Evolutionary conservation across 2,113 vertebrate species (phyloP), one percentile per base, ranked within the genome.

Genomic region (Pholis gunnellus): DNA sequence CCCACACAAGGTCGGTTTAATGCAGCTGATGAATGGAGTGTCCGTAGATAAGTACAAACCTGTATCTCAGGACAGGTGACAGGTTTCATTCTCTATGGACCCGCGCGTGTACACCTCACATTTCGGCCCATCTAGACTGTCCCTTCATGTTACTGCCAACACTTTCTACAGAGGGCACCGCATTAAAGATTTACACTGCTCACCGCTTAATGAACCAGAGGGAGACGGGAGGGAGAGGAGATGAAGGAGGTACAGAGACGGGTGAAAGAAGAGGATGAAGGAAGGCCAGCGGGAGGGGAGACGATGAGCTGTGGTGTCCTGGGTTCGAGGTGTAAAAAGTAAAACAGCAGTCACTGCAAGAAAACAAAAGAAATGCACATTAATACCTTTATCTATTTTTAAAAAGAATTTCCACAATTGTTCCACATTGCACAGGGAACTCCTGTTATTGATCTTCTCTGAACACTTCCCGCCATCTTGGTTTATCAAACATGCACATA

Each of bases 121-220:
- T 71, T 38, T 52, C 15, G n/a, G 46, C 52, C 52, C 38, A n/a
- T 71, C 56, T 46, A 11, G 15, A 54, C 64, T 74, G 71, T 59
- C 75, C 72, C 70, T 81, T 75, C 70, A 31, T 65, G 66, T 79
- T 72, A 64, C 66, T 46, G 70, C 64, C 59, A 52, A 72, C 48
- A 78, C 25, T 70, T 81, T 85, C 73, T 38, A 60, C 42, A 69
- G 50, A 89, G 71, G 64, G 67, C 36, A 42, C 14, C 77, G 67
- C 78, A 84, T 88, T 86, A 91, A 91, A 86, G 48, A 84, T 88
- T 80, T 46, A 84, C 72, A 71, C 52, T 25, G 54, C 78, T 88
- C 64, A 65, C 11, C 4, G 10, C 31, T 88, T 84, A 57, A 72
- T 88, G 75, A 78, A 78, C 69, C 72, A 75, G 31, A 71, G 27